These are phyloP conservation scores for Montipora capricornis DNA, from an alignment of 64 coral and sea anemone genomes.

Conservation along the genomic window DNA sequence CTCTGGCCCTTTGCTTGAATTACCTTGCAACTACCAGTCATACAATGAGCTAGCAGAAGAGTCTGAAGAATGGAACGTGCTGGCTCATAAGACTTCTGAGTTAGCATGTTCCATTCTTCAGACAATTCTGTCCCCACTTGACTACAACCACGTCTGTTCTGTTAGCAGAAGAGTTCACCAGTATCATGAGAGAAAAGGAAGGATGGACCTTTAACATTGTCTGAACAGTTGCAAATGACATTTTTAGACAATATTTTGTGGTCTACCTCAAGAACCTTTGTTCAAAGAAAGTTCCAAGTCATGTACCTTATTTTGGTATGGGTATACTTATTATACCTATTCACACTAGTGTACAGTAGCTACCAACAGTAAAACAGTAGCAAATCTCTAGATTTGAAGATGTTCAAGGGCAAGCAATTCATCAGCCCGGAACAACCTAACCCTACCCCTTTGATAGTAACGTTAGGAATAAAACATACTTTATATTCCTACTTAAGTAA, in stretches of 20 bases:
- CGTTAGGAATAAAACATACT: background rate
- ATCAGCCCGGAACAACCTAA: background rate
- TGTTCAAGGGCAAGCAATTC: background rate
- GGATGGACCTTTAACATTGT: background rate
- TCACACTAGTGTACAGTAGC: background rate
- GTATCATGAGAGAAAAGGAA: conserved; percentile 60
- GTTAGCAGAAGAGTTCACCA: conserved; percentile 20
- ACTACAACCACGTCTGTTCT: too few relatives aligned
- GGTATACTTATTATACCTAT: background rate
- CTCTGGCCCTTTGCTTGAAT: conserved; percentile 43
- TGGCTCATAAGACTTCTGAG: too few relatives aligned
- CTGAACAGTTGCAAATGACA: background rate
- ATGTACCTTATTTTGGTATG: background rate
- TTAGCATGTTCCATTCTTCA: too few relatives aligned
- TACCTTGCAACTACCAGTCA: conserved; percentile 62
- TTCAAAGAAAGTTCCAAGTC: background rate
- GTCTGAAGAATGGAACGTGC: too few relatives aligned
- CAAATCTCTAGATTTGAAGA: background rate
- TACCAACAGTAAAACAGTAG: background rate
- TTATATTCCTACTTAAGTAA: background rate
- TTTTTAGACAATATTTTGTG: too few relatives aligned
- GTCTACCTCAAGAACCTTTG: background rate
- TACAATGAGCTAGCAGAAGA: conserved; percentile 66
- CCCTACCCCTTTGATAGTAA: background rate
- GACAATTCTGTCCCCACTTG: too few relatives aligned